Percentiles rank a stretch among this genome's conserved stretches.
phyloP scores from a whole-genome alignment of 1,140 invertebrate genomes.

The Plutomurus gul region DNA sequence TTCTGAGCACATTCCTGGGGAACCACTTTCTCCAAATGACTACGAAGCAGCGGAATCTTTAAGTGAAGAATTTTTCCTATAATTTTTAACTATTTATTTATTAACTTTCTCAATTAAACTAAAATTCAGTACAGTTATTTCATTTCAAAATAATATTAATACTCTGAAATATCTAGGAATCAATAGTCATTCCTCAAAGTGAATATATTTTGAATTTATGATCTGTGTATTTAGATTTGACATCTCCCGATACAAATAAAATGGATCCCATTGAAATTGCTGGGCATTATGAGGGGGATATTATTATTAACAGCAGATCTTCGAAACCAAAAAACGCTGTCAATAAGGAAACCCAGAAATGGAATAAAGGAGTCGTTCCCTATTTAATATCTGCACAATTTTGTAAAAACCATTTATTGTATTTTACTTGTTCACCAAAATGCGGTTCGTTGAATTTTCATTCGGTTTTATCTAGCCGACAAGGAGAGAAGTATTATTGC shows the following conservation, averaged over 20 bases:
- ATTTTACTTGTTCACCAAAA: neutral
- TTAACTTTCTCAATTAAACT: too few species aligned
- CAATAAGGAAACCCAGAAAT: slow-evolving; percentile 38
- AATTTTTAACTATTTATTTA: too few species aligned
- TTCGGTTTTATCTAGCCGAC: slow-evolving; percentile 43
- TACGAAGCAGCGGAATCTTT: slow-evolving; percentile 55
- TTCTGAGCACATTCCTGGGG: neutral
- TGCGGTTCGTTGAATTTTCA: neutral
- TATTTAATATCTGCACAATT: slow-evolving; percentile 57
- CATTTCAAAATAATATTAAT: too few species aligned
- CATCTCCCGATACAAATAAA: neutral
- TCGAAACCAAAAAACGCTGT: slow-evolving; percentile 41
- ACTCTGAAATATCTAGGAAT: too few species aligned
- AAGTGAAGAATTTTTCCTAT: too few species aligned
- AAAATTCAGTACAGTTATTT: too few species aligned
- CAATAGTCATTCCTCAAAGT: neutral
- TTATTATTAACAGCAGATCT: slow-evolving; percentile 38
- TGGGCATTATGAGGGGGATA: slow-evolving; percentile 58
- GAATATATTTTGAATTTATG: neutral
- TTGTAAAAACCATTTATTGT: slow-evolving; percentile 43
- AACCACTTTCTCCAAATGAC: slow-evolving; percentile 54
- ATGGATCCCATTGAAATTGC: slow-evolving; percentile 56
- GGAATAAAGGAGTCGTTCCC: slow-evolving; percentile 56
- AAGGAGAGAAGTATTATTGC: slow-evolving; percentile 55
- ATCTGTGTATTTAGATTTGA: neutral